These are phyloP conservation scores for Physella acuta DNA, from an alignment of 1,140 invertebrate genomes.

Conservation along the genomic window DNA sequence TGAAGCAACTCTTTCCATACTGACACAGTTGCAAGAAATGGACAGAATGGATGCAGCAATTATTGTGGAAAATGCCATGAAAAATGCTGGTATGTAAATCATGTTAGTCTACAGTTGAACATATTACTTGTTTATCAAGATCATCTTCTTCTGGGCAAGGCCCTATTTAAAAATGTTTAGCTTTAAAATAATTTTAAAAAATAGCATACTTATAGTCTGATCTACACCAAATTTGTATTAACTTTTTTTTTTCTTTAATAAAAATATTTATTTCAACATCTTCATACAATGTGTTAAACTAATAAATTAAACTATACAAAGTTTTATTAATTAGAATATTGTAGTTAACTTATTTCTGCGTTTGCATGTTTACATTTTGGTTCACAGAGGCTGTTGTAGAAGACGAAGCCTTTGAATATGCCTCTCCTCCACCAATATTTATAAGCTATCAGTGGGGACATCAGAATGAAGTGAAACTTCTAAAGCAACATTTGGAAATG, in stretches of 20 bases:
- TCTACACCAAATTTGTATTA: no score
- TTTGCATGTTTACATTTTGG: not conserved
- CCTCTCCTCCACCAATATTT: constrained; percentile 47
- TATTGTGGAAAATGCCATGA: constrained; percentile 53
- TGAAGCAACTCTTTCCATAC: constrained; percentile 46
- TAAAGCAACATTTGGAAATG: constrained; percentile 48
- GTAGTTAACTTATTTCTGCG: not conserved
- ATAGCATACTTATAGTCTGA: not conserved
- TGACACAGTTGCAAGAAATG: constrained; percentile 49
- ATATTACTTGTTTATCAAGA: not conserved
- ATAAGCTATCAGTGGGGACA: constrained; percentile 57
- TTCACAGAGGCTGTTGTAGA: constrained; percentile 40
- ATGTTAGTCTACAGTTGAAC: not conserved
- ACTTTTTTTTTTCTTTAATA: no score
- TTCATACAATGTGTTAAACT: not conserved
- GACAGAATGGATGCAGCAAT: constrained; percentile 44
- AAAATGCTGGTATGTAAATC: constrained; percentile 38
- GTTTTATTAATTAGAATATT: not conserved
- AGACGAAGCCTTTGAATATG: constrained; percentile 49
- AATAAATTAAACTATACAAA: not conserved
- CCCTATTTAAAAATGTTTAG: not conserved
- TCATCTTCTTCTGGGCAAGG: not conserved
- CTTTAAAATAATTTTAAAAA: not conserved
- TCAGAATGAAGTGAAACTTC: constrained; percentile 48
- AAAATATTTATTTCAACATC: not conserved